These are phyloP conservation scores for Bufo gargarizans DNA, from an alignment of 2,113 vertebrate genomes.

Conservation along the genomic window DNA sequence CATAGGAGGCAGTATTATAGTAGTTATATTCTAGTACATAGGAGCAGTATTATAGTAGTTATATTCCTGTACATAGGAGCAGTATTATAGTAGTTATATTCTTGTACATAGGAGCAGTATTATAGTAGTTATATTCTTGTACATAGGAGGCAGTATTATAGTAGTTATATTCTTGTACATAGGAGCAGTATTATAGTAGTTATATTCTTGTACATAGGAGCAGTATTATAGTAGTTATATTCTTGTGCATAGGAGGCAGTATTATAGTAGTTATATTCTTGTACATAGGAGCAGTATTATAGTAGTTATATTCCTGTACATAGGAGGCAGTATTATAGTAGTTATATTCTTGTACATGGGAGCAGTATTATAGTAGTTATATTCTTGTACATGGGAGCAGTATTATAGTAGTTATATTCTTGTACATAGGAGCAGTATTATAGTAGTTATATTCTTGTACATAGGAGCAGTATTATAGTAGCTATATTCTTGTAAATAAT, in stretches of 20 bases:
- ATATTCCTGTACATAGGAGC: not conserved
- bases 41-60: not conserved
- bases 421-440: not conserved
- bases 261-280: not conserved
- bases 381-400: not conserved
- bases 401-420: constrained; percentile 10
- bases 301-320: too few relatives aligned
- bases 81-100: constrained; percentile 1
- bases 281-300: not conserved
- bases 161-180: not conserved
- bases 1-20: not conserved
- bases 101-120: not conserved
- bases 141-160: not conserved
- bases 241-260: not conserved
- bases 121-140: constrained; percentile 7
- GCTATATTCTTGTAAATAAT: too few relatives aligned
- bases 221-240: constrained; percentile 4
- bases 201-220: constrained; percentile 1
- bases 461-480: not conserved
- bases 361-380: not conserved
- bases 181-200: constrained; percentile 3
- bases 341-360: not conserved
- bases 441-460: too few relatives aligned
- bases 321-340: not conserved
- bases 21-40: not conserved